Conservation (phyloP, 1,140 invertebrate genomes). For the Bombus balteatus region DNA sequence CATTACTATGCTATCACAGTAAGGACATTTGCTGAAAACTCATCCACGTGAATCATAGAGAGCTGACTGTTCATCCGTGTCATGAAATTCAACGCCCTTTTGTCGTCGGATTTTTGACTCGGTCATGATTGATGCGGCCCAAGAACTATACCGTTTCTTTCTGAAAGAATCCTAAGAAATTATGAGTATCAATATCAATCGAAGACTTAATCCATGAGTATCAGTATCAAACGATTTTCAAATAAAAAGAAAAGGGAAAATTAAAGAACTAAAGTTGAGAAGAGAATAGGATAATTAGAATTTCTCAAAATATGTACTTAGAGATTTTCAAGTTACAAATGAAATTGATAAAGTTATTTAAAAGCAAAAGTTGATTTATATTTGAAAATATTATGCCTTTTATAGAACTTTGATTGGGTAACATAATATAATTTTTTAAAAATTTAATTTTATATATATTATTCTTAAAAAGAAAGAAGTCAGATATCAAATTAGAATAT, state of each 20-base stretch:
- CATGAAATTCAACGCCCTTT: conserved; percentile 54
- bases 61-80: conserved; percentile 34
- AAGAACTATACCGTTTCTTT: conserved; percentile 3
- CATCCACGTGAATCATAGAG: conserved; percentile 61
- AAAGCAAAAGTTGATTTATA: not conserved
- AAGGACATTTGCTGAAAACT: conserved; percentile 63
- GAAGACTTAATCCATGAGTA: not conserved
- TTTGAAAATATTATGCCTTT: not conserved
- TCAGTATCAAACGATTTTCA: not conserved
- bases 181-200: not conserved
- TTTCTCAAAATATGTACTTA: not conserved
- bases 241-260: not conserved
- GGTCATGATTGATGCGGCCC: not conserved
- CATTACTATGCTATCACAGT: conserved; percentile 63
- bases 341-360: not conserved
- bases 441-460: not conserved
- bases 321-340: not conserved
- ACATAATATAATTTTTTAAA: not conserved
- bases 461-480: no score
- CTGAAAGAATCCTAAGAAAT: not conserved
- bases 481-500: not conserved
- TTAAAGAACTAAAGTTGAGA: not conserved
- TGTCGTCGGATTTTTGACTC: conserved; percentile 11
- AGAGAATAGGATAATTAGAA: no score
- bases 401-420: not conserved